Evolutionary conservation across 2,888 invertebrate genomes (phyloP).

Genomic region (Lutraria lutraria): DNA sequence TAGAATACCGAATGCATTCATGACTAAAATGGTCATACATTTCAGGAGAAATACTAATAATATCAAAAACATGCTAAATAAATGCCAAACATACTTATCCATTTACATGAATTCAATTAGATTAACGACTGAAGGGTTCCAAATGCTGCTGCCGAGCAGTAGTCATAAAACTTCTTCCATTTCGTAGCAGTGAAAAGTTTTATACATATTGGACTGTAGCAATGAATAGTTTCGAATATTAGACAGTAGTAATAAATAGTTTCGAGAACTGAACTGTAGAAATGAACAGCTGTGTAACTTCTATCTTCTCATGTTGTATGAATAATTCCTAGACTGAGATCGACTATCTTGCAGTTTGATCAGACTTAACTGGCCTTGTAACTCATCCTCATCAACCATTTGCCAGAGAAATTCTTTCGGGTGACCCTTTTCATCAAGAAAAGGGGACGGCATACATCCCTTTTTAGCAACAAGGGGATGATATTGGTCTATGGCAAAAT

Average conservation of each 20-base stretch:
- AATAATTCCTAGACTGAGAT: slow-evolving; percentile 59
- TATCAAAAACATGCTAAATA: background rate
- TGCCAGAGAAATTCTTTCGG: slow-evolving; percentile 75
- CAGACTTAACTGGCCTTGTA: slow-evolving; percentile 67
- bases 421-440: slow-evolving; percentile 72
- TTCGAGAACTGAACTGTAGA: background rate
- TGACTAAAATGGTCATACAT: too few relatives aligned
- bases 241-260: background rate
- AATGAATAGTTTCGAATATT: background rate
- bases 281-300: slow-evolving; percentile 2
- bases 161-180: background rate
- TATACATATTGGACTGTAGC: background rate
- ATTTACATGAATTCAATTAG: background rate
- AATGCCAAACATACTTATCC: background rate
- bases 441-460: slow-evolving; percentile 73
- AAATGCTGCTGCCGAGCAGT: background rate
- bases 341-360: slow-evolving; percentile 61
- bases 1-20: too few relatives aligned
- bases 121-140: background rate
- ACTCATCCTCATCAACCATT: slow-evolving; percentile 75
- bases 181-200: background rate
- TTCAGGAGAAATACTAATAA: background rate
- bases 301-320: slow-evolving; percentile 66
- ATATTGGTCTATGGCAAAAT: slow-evolving; percentile 84
- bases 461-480: slow-evolving; percentile 76